These are phyloP conservation scores for Mesembrinibis cayennensis DNA, from an alignment of 2,113 vertebrate species.

Conservation along the genomic window DNA sequence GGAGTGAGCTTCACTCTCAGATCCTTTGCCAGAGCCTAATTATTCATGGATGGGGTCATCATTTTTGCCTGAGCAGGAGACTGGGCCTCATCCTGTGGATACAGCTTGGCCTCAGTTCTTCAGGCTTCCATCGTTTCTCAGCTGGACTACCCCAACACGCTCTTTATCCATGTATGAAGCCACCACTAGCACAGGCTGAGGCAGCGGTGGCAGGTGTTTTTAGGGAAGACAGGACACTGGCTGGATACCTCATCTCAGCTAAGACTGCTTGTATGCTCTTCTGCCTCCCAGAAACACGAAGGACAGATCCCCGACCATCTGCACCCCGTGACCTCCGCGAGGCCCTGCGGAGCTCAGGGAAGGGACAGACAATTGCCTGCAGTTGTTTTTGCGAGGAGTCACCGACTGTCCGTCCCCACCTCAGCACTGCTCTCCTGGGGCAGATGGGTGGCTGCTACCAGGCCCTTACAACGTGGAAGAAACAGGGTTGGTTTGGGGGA, in stretches of 20 bases:
- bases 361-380: neutral
- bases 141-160: neutral
- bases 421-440: neutral
- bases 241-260: neutral
- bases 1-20: neutral
- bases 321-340: neutral
- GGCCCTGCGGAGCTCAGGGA: neutral
- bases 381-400: neutral
- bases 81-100: neutral
- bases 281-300: neutral
- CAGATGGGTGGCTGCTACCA: neutral
- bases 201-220: neutral
- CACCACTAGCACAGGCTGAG: neutral
- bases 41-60: neutral
- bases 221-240: too few relatives aligned
- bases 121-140: neutral
- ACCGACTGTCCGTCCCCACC: neutral
- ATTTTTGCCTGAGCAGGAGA: neutral
- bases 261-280: neutral
- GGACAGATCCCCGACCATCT: neutral
- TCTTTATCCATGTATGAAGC: neutral
- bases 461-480: neutral
- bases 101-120: neutral
- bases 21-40: neutral
- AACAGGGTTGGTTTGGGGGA: accelerated